Conservation (phyloP, 2,113 vertebrate genomes). For the Amazona vittata region DNA sequence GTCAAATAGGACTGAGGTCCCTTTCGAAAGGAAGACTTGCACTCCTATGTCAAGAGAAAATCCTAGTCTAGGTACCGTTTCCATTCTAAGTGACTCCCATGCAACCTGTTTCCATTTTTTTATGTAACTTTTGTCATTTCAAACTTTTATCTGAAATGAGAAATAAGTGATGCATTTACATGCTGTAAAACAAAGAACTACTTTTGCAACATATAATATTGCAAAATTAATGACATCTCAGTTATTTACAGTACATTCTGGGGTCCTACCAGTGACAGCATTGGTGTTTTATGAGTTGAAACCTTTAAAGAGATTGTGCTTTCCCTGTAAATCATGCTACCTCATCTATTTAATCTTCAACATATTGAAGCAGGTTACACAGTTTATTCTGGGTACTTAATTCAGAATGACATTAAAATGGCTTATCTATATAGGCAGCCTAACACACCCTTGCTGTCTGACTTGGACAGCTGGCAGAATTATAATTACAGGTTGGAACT, state of each 20-base stretch:
- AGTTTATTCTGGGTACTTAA: constrained; percentile 12
- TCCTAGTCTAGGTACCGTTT: background rate
- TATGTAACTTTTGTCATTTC: background rate
- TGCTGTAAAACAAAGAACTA: background rate
- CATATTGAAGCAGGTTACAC: background rate
- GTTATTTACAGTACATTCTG: constrained; percentile 8
- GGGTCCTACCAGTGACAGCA: background rate
- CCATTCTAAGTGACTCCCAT: background rate
- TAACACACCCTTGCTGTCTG: constrained; percentile 1
- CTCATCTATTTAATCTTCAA: background rate
- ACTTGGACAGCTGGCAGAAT: background rate
- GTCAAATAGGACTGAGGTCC: background rate
- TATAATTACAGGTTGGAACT: constrained; percentile 12
- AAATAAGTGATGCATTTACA: background rate
- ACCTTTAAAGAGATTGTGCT: background rate
- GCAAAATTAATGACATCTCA: background rate
- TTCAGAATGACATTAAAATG: constrained; percentile 20
- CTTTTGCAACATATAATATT: background rate
- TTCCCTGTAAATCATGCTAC: constrained; percentile 27
- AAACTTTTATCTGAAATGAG: background rate
- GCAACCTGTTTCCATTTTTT: background rate
- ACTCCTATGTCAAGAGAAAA: background rate
- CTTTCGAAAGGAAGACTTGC: background rate
- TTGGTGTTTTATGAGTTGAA: background rate
- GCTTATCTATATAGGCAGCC: constrained; percentile 20